A percentile compares a stretch with the other conserved stretches of the same genome.
phyloP scores from a whole-genome alignment of 2,113 vertebrate species.

The Vimba vimba region DNA sequence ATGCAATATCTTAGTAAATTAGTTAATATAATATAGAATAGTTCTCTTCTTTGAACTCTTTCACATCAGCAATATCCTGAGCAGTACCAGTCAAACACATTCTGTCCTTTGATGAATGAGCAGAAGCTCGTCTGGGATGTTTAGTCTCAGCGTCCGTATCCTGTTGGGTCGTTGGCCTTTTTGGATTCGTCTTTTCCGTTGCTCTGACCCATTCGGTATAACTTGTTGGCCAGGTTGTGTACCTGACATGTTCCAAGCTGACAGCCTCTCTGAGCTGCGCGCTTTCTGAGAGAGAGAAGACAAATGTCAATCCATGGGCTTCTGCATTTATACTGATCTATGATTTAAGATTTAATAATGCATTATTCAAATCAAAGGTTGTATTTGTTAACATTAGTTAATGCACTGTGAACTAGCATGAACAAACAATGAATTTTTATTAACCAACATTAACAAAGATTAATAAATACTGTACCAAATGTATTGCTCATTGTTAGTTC shows the following conservation, averaged over 20 bases:
- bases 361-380: too few species aligned
- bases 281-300: conserved; percentile 54
- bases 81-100: conserved; percentile 39
- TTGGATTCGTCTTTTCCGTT: conserved; percentile 72
- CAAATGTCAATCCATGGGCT: not conserved
- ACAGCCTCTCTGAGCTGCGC: conserved; percentile 69
- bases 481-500: too few species aligned
- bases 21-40: conserved; percentile 3
- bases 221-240: conserved; percentile 75
- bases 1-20: not conserved
- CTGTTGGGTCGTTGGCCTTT: conserved; percentile 68
- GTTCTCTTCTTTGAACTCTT: not conserved
- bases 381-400: too few species aligned
- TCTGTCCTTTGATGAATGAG: conserved; percentile 32
- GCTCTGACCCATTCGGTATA: conserved; percentile 70
- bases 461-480: too few species aligned
- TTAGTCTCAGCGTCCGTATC: conserved; percentile 71
- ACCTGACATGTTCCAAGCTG: conserved; percentile 78
- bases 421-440: too few species aligned
- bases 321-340: not conserved
- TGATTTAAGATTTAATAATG: too few species aligned
- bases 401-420: too few species aligned
- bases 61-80: not conserved
- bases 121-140: not conserved
- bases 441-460: too few species aligned